phyloP scores from a whole-genome alignment of 2,888 invertebrate species.

The Zaprionus bogoriensis region DNA sequence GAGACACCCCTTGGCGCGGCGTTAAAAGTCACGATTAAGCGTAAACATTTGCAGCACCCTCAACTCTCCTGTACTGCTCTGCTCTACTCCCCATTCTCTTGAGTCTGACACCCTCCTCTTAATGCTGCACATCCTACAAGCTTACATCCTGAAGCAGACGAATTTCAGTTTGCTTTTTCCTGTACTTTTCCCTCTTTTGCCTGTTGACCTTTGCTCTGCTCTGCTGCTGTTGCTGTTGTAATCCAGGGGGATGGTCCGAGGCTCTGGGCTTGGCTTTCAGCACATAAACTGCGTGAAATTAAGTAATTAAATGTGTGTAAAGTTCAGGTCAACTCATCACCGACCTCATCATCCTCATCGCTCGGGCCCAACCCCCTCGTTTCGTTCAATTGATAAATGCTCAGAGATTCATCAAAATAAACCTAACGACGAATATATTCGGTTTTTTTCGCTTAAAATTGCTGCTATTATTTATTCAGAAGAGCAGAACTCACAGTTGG shows the following conservation, averaged over 20 bases:
- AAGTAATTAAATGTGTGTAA: constrained; percentile 76
- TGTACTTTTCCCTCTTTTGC: background rate
- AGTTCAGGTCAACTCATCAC: constrained; percentile 54
- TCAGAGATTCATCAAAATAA: constrained; percentile 47
- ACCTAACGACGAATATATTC: background rate
- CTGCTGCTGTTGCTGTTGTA: constrained; percentile 7
- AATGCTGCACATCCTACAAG: constrained; percentile 33
- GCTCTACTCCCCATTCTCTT: background rate
- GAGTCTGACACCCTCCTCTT: background rate
- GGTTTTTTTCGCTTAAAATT: background rate
- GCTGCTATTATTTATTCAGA: background rate
- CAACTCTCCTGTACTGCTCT: background rate
- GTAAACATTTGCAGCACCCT: constrained; percentile 10
- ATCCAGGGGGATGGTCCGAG: constrained; percentile 26
- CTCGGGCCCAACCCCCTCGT: background rate
- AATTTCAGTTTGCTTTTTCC: constrained; percentile 10
- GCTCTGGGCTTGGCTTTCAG: constrained; percentile 58
- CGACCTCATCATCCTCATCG: constrained; percentile 3
- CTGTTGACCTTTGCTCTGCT: constrained; percentile 26
- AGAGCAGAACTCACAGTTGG: background rate
- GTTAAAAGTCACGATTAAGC: constrained; percentile 74
- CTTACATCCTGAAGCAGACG: constrained; percentile 18
- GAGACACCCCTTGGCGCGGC: constrained; percentile 42
- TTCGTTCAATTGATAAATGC: constrained; percentile 51
- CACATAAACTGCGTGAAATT: constrained; percentile 80